Evolutionary conservation across 2,797 vertebrate species (phyloP).

Genomic region (Enoplosus armatus): DNA sequence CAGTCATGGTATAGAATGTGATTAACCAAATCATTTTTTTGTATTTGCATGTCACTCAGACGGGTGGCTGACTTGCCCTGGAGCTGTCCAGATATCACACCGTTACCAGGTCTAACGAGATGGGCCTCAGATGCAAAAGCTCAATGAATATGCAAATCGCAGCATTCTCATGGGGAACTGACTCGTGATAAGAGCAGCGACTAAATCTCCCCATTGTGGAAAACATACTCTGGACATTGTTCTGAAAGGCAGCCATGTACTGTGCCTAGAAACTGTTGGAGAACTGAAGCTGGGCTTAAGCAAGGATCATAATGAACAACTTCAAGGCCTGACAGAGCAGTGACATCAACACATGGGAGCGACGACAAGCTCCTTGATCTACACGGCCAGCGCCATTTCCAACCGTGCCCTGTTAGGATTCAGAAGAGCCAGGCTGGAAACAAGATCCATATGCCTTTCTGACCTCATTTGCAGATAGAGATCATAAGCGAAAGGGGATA

Average conservation of each 20-base stretch:
- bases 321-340: conserved; percentile 22
- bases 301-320: conserved; percentile 21
- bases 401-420: conserved; percentile 25
- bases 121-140: conserved; percentile 51
- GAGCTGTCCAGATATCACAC: conserved; percentile 67
- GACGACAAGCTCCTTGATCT: conserved; percentile 51
- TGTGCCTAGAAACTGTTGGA: neutral
- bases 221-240: conserved; percentile 2
- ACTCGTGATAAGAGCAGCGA: conserved; percentile 31
- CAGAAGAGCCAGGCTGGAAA: conserved; percentile 57
- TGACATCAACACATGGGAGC: conserved; percentile 51
- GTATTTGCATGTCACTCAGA: conserved; percentile 83
- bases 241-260: neutral
- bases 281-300: conserved; percentile 17
- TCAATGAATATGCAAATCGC: conserved; percentile 70
- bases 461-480: conserved; percentile 79
- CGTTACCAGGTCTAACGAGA: conserved; percentile 59
- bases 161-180: conserved; percentile 45
- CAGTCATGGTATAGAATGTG: conserved; percentile 58
- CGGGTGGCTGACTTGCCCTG: conserved; percentile 61
- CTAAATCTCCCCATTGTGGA: conserved; percentile 3
- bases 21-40: conserved; percentile 61
- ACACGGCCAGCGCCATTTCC: conserved; percentile 21
- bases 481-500: conserved; percentile 73
- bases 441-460: conserved; percentile 70